Evolutionary conservation across 2,113 vertebrate species (phyloP), one percentile per base, ranked within the genome.

Genomic region (Thomomys bottae): DNA sequence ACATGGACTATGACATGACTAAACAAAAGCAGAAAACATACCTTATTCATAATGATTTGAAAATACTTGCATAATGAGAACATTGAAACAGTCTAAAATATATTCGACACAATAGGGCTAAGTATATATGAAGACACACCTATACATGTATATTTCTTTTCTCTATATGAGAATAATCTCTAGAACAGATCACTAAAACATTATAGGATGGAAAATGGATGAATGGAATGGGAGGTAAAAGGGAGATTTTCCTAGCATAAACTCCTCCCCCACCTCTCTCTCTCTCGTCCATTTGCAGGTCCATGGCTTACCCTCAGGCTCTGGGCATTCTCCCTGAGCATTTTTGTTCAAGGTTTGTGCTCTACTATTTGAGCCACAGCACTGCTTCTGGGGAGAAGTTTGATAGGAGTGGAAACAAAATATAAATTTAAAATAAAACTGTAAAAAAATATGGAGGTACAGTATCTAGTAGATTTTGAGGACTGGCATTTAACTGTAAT

Each of bases 401-500:
- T 70, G 59, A 57, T 38, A 68, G 72, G 87, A 34, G 8, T 20
- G 5, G 8, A 82, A 79, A 73, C 3, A 8, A 40, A 88, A 84
- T 32, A 81, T 30, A 78, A 57, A 80, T 82, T 78, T 54, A 76
- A 76, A 66, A 85, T 66, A 68, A 67, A 40, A 77, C 17, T 45
- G 81, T 20, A 30, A 28, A 3, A 8, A 87, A 72, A 38, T 63
- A 54, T 3, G 40, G 3, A 40, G 87, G 8, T 45, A 54, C 49
- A 54, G 49, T 15, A 85, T 63, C 84, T 57, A 91, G 4, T 40
- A 63, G 32, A 1, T 92, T 92, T 90, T 79, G 91, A 75, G 79
- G 49, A 80, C 84, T 71, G 30, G 12, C 76, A 64, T 30, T 84
- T 63, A 93, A 88, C 77, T 93, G 90, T 97, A 97, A 96, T 95